A percentile compares a stretch with the other conserved stretches of the same genome.
These are phyloP conservation scores for Hirtodrosophila histrioides DNA, from an alignment of 2,888 invertebrate genomes.

Conservation along the genomic window DNA sequence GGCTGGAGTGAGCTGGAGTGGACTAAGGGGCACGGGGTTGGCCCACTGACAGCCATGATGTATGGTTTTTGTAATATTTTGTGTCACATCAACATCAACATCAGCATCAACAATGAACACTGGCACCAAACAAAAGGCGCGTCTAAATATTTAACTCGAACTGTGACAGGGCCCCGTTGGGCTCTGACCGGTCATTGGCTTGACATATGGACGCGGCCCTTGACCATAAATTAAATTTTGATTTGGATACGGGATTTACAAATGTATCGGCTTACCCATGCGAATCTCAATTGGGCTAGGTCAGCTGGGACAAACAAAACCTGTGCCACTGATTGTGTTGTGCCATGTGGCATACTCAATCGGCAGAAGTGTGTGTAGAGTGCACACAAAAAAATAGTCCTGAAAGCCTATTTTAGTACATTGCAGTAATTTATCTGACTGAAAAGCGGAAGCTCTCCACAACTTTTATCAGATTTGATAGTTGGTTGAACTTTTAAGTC, in stretches of 20 bases:
- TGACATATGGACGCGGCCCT: conserved; percentile 53
- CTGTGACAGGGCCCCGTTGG: conserved; percentile 41
- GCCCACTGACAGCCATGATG: conserved; percentile 64
- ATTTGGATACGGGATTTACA: conserved; percentile 38
- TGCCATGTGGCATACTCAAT: too few relatives aligned
- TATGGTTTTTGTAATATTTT: conserved; percentile 75
- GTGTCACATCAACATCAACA: conserved; percentile 70
- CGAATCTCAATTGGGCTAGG: conserved; percentile 11
- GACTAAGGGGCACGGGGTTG: background rate
- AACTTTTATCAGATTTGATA: too few relatives aligned
- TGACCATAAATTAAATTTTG: conserved; percentile 59
- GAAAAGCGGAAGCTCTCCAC: too few relatives aligned
- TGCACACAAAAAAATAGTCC: too few relatives aligned
- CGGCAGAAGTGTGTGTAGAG: too few relatives aligned
- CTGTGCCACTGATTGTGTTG: too few relatives aligned
- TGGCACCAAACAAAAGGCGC: conserved; percentile 53
- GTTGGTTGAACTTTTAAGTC: too few relatives aligned
- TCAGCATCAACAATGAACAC: conserved; percentile 42
- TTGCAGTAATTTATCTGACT: too few relatives aligned
- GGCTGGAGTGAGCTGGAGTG: too few relatives aligned
- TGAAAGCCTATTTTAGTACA: too few relatives aligned
- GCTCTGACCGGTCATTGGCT: conserved; percentile 30
- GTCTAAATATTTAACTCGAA: conserved; percentile 71
- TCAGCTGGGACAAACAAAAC: conserved; percentile 4
- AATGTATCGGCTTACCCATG: conserved; percentile 16